Base-by-base conservation (phyloP, 2,113 vertebrate genomes). In the Cavia aperea region DNA sequence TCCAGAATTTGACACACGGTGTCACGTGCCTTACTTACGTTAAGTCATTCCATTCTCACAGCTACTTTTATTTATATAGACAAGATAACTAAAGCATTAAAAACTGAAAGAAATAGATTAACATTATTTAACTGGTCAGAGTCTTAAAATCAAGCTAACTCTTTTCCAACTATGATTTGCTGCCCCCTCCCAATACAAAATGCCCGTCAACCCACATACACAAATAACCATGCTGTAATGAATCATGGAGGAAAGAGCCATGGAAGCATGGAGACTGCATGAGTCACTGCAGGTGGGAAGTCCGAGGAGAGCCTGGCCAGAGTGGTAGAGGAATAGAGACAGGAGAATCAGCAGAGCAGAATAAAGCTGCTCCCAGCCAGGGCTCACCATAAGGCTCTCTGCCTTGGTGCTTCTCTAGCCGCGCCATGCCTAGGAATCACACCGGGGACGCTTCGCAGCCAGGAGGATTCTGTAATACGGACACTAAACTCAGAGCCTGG, bases 261-360 rank as follows among this genome's bases (percentile, higher is more conserved):
- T 84, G 72, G 68, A 78, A 72, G 16, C 65, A 66, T 24, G 58
- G 51, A 19, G 18, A 68, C 31, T 24, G 5, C 51, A 13, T 65
- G 43, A 92, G 51, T 66, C 26, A 81, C 63, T 93, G 79, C 46
- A 46, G 46, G 21, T 79, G 79, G 65, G 43, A 91, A 95, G 56
- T 75, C 0, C 81, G 16, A 85, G 43, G 79, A 43, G 8, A 85
- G 81, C 33, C 72, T 86, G 81, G 72, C 23, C 65, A 81, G 72
- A 86, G 39, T 31, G 29, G 10, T 51, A 79, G 26, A 68, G 33
- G 4, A 73, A 73, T 46, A 73, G 39, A 72, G 39, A 19, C 60
- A 33, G 36, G 24, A 33, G 7, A 81, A 75, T 68, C 56, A 89
- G 43, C 63, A 68, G 31, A 70, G 31, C 21, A 51, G 60, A 39